Evolutionary conservation across 2,113 vertebrate genomes (phyloP).

Genomic region (Phylloscopus whistleri): DNA sequence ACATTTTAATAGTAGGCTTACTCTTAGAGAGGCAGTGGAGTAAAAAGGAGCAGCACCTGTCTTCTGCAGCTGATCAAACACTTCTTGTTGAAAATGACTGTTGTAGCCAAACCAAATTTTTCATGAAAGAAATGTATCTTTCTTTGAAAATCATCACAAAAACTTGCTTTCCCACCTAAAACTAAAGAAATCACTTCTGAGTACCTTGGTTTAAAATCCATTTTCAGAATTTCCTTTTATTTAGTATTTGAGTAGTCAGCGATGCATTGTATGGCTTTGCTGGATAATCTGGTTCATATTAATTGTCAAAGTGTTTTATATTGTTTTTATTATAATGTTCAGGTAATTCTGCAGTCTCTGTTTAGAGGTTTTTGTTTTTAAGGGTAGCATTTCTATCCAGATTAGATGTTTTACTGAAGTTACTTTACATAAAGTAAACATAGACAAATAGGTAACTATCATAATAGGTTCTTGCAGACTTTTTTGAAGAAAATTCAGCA

Average conservation of each 20-base stretch:
- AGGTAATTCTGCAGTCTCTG: background rate
- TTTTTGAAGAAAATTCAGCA: background rate
- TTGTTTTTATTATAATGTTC: background rate
- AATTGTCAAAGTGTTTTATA: background rate
- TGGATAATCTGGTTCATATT: background rate
- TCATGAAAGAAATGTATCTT: background rate
- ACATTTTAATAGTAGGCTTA: background rate
- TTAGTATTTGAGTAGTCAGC: background rate
- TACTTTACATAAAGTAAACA: background rate
- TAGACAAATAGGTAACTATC: background rate
- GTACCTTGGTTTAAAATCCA: background rate
- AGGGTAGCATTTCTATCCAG: background rate
- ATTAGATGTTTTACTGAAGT: background rate
- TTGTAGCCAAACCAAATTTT: background rate
- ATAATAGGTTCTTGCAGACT: background rate
- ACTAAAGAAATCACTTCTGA: background rate
- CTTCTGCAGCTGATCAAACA: background rate
- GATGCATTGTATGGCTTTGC: background rate
- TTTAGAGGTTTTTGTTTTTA: background rate
- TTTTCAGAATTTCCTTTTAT: background rate
- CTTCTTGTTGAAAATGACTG: background rate
- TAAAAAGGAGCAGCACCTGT: background rate
- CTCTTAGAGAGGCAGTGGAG: background rate
- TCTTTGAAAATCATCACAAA: background rate
- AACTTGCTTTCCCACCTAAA: background rate